Evolutionary conservation across 1,140 invertebrate genomes (phyloP), one percentile per base, ranked within the genome.

Genomic region (Venturia canescens): DNA sequence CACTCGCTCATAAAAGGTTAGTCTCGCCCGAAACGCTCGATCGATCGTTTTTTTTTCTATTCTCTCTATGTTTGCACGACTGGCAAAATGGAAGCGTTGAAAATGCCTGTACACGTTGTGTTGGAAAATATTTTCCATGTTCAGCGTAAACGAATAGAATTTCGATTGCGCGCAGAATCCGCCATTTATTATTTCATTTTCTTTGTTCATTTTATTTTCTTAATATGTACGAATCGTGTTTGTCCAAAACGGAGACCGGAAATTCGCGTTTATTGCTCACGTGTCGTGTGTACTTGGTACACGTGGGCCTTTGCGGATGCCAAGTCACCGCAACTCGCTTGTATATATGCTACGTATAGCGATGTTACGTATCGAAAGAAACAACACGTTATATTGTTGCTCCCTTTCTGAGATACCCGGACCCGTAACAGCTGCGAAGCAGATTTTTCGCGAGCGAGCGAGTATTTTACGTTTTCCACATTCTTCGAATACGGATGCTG

Each of bases 301-400:
- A 21, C 53, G 53, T 57, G 38, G 53, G 53, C n/a, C 53, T 57
- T 57, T 18, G 2, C 53, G 16, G 53, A 57, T 57, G 53, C 53
- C 53, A 57, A 57, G n/a, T 57, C 15, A 57, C n/a, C 53, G 21
- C 11, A 57, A 18, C 18, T 5, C 21, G 21, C 16, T n/a, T 57
- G 9, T 21, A 9, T 21, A 57, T 57, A 57, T 57, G 1, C 38
- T n/a, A 53, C n/a, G n/a, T n/a, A n/a, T n/a, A n/a, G n/a, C 15
- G 15, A 57, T 57, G 7, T 9, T 57, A 57, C 21, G 5, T 57
- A 7, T 11, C 53, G 16, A 6, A 23, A n/a, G 21, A 5, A 57
- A 57, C 53, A 57, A 57, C 53, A 57, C 53, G 53, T 57, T 21
- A 57, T 57, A 57, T 57, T 57, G 53, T 1, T 21, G 38, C 38